phyloP scores from a whole-genome alignment of 2,888 invertebrate species.

The Bellardia bayeri region DNA sequence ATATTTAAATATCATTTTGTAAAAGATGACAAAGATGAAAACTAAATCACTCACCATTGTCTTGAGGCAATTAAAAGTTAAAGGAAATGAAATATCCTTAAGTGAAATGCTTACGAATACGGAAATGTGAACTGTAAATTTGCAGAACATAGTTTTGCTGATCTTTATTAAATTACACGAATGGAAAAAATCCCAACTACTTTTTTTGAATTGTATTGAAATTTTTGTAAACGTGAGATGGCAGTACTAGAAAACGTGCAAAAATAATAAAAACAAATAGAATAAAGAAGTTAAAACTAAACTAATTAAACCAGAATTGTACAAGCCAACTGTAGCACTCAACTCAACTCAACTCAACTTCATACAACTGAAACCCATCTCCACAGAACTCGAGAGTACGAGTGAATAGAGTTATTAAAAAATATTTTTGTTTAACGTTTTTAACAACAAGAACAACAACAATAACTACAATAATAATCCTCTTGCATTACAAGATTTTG shows the following conservation, averaged over 20 bases:
- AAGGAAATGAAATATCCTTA: not conserved
- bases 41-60: constrained; percentile 36
- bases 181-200: constrained; percentile 56
- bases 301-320: constrained; percentile 63
- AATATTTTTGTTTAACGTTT: constrained; percentile 31
- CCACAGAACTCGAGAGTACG: constrained; percentile 26
- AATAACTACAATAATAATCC: constrained; percentile 48
- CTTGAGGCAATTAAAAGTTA: constrained; percentile 47
- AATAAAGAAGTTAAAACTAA: constrained; percentile 6
- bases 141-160: not conserved
- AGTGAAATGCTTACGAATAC: not conserved
- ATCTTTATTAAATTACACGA: constrained; percentile 62
- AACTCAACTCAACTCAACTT: constrained; percentile 56
- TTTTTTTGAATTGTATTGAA: constrained; percentile 49
- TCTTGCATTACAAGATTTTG: constrained; percentile 58
- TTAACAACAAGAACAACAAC: not conserved
- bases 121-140: no score
- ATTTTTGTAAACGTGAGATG: constrained; percentile 53
- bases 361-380: constrained; percentile 42
- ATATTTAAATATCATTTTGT: constrained; percentile 37
- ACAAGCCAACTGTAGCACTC: constrained; percentile 54
- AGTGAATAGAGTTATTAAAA: constrained; percentile 63
- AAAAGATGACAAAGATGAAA: constrained; percentile 39
- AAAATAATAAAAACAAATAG: constrained; percentile 14
- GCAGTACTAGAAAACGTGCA: constrained; percentile 46